A percentile compares a stretch with the other conserved stretches of the same genome.
Evolutionary conservation across 1,140 invertebrate genomes (phyloP).

Genomic region (Eriocheir sinensis): DNA sequence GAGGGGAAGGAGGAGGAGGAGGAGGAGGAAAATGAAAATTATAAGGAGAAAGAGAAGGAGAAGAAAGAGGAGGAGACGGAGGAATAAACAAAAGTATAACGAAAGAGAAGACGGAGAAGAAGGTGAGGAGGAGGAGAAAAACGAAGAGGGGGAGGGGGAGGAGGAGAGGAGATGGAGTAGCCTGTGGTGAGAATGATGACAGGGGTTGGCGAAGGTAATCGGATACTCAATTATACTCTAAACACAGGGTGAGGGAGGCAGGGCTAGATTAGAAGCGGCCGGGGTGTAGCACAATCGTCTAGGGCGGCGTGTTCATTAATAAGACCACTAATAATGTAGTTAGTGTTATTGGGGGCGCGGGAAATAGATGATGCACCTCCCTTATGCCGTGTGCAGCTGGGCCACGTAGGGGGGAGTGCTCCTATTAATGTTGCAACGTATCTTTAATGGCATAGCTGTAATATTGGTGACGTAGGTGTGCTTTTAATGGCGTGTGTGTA

Average conservation of each 20-base stretch:
- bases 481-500: neutral
- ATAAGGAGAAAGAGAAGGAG: neutral
- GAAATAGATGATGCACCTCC: neutral
- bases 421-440: neutral
- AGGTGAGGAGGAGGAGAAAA: neutral
- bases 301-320: no score
- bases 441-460: neutral
- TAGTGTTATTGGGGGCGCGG: no score
- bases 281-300: no score
- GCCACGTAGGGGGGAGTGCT: neutral
- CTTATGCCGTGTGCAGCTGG: neutral
- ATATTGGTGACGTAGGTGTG: neutral
- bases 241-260: neutral
- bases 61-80: neutral
- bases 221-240: constrained; percentile 17
- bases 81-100: no score
- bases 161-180: neutral
- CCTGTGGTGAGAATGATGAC: neutral
- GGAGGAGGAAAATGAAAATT: no score
- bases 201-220: neutral
- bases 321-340: neutral
- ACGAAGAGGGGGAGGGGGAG: neutral
- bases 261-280: no score
- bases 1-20: no score
- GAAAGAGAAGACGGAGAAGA: neutral